phyloP scores from a whole-genome alignment of 30 jellyfish, hydroid and myxozoan species.

The Chrysaora quinquecirrha region DNA sequence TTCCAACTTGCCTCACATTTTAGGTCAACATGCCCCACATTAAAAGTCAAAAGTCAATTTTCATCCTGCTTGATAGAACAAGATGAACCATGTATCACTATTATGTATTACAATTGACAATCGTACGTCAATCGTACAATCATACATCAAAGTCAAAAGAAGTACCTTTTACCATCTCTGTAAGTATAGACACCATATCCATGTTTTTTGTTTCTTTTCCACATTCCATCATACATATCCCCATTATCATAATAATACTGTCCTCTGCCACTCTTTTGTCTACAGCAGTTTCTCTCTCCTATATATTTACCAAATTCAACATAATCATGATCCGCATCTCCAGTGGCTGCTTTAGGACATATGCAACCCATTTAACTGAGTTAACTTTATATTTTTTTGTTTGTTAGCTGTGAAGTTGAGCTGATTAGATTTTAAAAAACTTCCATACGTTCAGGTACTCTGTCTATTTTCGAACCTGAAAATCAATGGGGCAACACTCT shows the following conservation, averaged over 20 bases:
- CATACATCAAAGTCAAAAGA: background rate
- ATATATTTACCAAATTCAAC: conserved; percentile 53
- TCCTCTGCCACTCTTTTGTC: conserved; percentile 68
- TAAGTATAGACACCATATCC: conserved; percentile 60
- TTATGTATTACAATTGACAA: too few relatives aligned
- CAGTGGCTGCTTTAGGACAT: conserved; percentile 5
- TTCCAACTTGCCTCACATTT: background rate
- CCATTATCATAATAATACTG: conserved; percentile 74
- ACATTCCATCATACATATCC: conserved; percentile 58
- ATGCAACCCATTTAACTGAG: conserved; percentile 77
- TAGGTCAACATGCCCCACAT: background rate
- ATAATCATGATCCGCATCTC: conserved; percentile 13
- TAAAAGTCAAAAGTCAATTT: background rate
- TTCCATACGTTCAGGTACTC: too few relatives aligned
- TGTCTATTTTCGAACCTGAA: too few relatives aligned
- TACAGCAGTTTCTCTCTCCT: conserved; percentile 50
- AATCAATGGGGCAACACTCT: too few relatives aligned
- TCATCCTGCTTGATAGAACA: too few relatives aligned
- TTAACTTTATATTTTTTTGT: too few relatives aligned
- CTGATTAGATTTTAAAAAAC: too few relatives aligned
- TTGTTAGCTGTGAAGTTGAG: too few relatives aligned
- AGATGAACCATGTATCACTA: too few relatives aligned
- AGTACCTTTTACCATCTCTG: conserved; percentile 35
- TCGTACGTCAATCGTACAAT: too few relatives aligned
- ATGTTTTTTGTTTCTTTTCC: conserved; percentile 67